A percentile compares a stretch with the other conserved stretches of the same genome.
phyloP scores from a whole-genome alignment of 2,113 vertebrate genomes.

The Rhea pennata region DNA sequence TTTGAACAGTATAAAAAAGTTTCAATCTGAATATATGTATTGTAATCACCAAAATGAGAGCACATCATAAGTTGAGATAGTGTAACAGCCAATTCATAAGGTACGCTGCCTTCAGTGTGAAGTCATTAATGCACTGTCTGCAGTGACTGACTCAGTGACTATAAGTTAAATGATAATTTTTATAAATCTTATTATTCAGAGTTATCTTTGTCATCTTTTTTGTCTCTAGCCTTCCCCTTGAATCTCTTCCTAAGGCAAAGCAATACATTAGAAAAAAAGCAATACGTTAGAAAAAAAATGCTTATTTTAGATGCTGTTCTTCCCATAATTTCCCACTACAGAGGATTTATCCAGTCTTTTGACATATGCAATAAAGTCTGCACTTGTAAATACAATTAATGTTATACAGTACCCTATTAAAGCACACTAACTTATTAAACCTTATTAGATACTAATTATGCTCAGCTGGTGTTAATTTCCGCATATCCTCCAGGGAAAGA shows the following conservation, averaged over 20 bases:
- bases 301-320: constrained; percentile 25
- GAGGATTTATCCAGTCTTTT: constrained; percentile 55
- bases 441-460: constrained; percentile 19
- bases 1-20: neutral
- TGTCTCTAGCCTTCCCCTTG: constrained; percentile 18
- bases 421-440: constrained; percentile 38
- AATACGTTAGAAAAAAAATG: constrained; percentile 24
- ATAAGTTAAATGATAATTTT: neutral
- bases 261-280: constrained; percentile 1
- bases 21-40: neutral
- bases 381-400: constrained; percentile 48
- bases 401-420: neutral
- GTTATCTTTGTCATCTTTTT: neutral
- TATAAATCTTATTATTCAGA: neutral
- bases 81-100: neutral
- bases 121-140: neutral
- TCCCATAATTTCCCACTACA: constrained; percentile 50
- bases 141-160: neutral
- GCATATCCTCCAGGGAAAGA: neutral
- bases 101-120: neutral
- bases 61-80: neutral
- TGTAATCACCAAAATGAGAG: neutral
- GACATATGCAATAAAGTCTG: constrained; percentile 49
- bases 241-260: constrained; percentile 34
- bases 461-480: constrained; percentile 19